Base-by-base conservation (phyloP, 2,113 vertebrate species). In the Charadrius vociferus region DNA sequence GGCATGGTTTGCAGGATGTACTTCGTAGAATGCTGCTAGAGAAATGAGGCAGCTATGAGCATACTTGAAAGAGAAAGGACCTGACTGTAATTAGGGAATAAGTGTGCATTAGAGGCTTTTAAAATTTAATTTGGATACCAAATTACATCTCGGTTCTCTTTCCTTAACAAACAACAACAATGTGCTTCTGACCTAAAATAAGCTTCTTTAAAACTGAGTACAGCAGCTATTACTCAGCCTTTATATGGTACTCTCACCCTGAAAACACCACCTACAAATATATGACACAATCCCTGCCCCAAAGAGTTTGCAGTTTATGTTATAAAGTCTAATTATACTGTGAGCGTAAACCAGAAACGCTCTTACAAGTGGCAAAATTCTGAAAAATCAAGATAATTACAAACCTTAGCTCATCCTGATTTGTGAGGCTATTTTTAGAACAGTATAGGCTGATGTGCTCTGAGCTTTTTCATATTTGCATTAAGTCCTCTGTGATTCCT, bases 351-450 rank as follows among this genome's bases (percentile, higher is more conserved):
- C 63, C 72, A 85, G 80, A 96, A 96, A 88, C 77, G 79, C 86
- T 95, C 75, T 90, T 93, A 81, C 65, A 97, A 96, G 92, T 65
- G 86, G 95, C 80, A 98, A 97, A 97, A 97, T 81, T 97, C 90
- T 45, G 83, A 97, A 97, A 95, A 97, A 97, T 96, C 96, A 97
- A 96, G 94, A 92, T 98, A 98, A 97, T 98, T 98, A 95, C 97
- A 96, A 96, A 93, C 81, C 83, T 73, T 80, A 90, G 95, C 81
- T 97, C 91, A 92, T 96, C 87, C 94, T 97, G 94, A 97, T 97
- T 96, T 95, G 82, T 93, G 47, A 78, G 79, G 74, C 81, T 98
- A 98, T 98, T 98, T 98, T 97, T 98, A 97, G 96, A 95, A n/a
- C 32, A 56, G 78, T 56, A 94, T 70, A 95, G 92, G 88, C 96